phyloP scores from a whole-genome alignment of 2,888 invertebrate genomes.

The Hypomecis punctinalis region DNA sequence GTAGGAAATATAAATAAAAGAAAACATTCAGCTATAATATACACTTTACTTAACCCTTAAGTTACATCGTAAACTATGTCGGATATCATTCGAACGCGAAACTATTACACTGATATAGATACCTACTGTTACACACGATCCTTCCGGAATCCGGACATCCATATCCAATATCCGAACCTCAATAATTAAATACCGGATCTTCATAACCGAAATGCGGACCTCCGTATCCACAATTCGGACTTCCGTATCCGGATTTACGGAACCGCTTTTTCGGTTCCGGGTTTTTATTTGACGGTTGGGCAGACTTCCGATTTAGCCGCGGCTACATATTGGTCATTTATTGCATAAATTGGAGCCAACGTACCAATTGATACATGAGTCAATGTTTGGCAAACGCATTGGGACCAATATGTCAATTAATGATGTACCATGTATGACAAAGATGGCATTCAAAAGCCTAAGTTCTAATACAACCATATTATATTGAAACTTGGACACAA shows the following conservation, averaged over 20 bases:
- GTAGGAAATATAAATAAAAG: conserved; percentile 26
- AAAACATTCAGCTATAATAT: conserved; percentile 38
- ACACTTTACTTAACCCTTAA: conserved; percentile 44
- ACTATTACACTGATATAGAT: conserved; percentile 21
- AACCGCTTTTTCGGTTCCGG: not conserved
- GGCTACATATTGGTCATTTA: too few relatives aligned
- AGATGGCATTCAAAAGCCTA: too few relatives aligned
- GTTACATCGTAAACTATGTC: conserved; percentile 34
- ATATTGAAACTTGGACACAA: too few relatives aligned
- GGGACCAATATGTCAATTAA: too few relatives aligned
- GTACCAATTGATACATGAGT: too few relatives aligned
- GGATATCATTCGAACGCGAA: conserved; percentile 11
- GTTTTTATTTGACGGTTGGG: not conserved
- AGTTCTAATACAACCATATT: too few relatives aligned
- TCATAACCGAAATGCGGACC: not conserved
- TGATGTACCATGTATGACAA: too few relatives aligned
- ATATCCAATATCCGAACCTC: not conserved
- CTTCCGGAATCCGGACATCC: not conserved
- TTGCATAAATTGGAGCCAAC: too few relatives aligned
- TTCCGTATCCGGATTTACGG: not conserved
- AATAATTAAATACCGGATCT: not conserved
- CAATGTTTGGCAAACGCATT: too few relatives aligned
- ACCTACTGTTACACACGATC: conserved; percentile 16
- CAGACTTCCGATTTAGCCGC: conserved; percentile 8
- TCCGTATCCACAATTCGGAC: not conserved